A percentile compares a stretch with the other conserved stretches of the same genome.
phyloP scores from a whole-genome alignment of 1,140 invertebrate species.

The Carcinoscorpius rotundicauda region DNA sequence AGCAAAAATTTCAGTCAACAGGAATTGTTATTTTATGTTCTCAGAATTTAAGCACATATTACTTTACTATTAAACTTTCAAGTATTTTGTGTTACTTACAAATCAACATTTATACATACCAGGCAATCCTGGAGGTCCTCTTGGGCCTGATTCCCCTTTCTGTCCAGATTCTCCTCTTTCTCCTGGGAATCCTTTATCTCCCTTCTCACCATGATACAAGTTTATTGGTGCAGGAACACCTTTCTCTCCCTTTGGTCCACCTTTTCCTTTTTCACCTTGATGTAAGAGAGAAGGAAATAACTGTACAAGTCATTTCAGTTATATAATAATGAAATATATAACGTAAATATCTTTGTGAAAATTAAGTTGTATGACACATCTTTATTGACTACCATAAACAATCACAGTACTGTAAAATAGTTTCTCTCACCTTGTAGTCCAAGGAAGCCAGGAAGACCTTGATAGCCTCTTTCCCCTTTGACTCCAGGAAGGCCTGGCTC shows the following conservation, averaged over 20 bases:
- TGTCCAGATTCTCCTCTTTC: conserved; percentile 50
- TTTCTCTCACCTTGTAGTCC: conserved; percentile 25
- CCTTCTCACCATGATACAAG: conserved; percentile 16
- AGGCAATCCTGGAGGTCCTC: conserved; percentile 16
- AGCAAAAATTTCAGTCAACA: too few relatives aligned
- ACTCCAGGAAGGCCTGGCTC: conserved; percentile 35
- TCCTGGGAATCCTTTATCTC: conserved; percentile 51
- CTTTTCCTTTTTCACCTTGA: conserved; percentile 10
- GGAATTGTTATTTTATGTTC: too few relatives aligned
- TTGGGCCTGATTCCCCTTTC: conserved; percentile 29
- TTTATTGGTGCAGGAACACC: conserved; percentile 16
- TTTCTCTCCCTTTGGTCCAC: conserved; percentile 31
- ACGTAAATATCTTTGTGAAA: too few relatives aligned
- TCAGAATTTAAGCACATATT: too few relatives aligned
- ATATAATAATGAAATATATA: too few relatives aligned
- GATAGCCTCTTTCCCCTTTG: conserved; percentile 55
- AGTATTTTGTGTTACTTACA: not conserved
- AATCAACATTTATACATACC: conserved; percentile 31
- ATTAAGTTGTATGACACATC: too few relatives aligned
- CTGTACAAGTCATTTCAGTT: too few relatives aligned
- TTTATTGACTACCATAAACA: conserved; percentile 29
- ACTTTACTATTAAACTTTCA: too few relatives aligned
- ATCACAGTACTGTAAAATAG: conserved; percentile 23
- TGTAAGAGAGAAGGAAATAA: too few relatives aligned
- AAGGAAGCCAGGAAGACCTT: conserved; percentile 21